Conservation (phyloP, 2,797 vertebrate genomes). For the Phataginus tricuspis region DNA sequence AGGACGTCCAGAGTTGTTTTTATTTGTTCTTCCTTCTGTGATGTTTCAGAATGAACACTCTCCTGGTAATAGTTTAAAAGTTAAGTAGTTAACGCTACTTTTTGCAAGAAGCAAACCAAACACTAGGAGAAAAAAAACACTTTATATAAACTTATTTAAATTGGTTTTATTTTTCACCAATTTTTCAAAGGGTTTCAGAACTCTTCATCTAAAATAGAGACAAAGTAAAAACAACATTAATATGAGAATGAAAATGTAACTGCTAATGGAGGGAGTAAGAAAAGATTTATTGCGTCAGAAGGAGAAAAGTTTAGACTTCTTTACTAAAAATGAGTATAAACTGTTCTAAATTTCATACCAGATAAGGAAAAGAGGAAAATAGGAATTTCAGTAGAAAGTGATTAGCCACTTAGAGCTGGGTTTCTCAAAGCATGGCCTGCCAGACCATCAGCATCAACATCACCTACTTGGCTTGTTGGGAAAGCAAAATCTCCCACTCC, state of each 20-base stretch:
- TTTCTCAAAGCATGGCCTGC: too few relatives aligned
- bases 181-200: slow-evolving; percentile 24
- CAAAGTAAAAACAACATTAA: not conserved
- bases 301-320: not conserved
- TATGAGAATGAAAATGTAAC: not conserved
- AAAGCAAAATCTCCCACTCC: too few relatives aligned
- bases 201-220: slow-evolving; percentile 27
- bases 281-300: not conserved
- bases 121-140: not conserved
- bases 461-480: too few relatives aligned
- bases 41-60: slow-evolving; percentile 64
- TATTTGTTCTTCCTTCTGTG: slow-evolving; percentile 68
- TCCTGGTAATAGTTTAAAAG: slow-evolving; percentile 72
- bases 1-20: slow-evolving; percentile 79
- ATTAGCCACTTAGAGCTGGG: too few relatives aligned
- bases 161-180: slow-evolving; percentile 28
- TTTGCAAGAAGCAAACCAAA: slow-evolving; percentile 22
- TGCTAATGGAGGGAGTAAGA: not conserved
- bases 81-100: not conserved
- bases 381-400: too few relatives aligned
- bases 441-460: too few relatives aligned
- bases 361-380: too few relatives aligned
- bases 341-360: too few relatives aligned
- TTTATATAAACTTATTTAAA: slow-evolving; percentile 32
- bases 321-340: not conserved